Evolutionary conservation across 1,140 invertebrate species (phyloP), one percentile per base, ranked within the genome.

Genomic region (Danaus plexippus): DNA sequence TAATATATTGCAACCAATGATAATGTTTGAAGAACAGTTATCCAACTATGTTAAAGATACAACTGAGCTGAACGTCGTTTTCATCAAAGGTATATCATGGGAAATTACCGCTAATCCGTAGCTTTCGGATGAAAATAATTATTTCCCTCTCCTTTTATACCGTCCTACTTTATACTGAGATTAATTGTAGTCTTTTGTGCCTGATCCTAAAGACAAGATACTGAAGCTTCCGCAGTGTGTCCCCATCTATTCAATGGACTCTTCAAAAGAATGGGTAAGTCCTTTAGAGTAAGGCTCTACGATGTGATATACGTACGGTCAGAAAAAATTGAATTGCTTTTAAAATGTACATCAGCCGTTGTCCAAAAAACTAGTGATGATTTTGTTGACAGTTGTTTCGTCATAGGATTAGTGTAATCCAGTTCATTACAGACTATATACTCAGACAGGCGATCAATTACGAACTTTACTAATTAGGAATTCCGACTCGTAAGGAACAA

Each of bases 121-220:
- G 54, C 54, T 47, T 52, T 54, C 41, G 43, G 51, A 59, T 49
- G 50, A 52, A 52, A 52, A 50, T 59, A 50, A 59, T 59, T 54
- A 53, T 52, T 52, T 58, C 45, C 50, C 22, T 3, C 22, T 32
- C 22, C 22, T 32, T 32, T 52, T 57, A 48, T 52, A 54, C 41
- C 11, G 6, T 51, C 11, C 11, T 2, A 18, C 50, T 43, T 43
- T 50, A 22, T 43, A 52, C 50, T 12, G 48, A 32, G 22, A 32
- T 32, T 32, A 32, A 32, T 32, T 32, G 22, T 32, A 50, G 48
- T 50, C 32, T 50, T 50, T 50, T 15, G 41, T 52, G 50, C 42
- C 42, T 15, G 50, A 15, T 43, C 43, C 10, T 13, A 43, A 43
- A 43, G 41, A n/a, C 9, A 52, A 43, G 42, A 43, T 52, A 32